Evolutionary conservation across 2,113 vertebrate species (phyloP).

Genomic region (Labeo catla): DNA sequence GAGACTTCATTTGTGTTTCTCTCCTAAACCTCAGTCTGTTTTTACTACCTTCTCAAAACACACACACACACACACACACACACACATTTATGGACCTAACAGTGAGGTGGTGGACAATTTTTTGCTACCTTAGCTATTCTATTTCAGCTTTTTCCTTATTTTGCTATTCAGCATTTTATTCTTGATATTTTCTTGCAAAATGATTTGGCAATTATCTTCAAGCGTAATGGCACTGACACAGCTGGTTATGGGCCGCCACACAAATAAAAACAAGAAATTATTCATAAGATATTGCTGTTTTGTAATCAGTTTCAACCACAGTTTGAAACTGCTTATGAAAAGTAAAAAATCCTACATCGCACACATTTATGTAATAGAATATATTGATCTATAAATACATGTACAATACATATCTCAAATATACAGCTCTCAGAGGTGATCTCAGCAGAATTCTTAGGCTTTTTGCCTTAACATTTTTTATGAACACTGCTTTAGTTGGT

Average conservation of each 20-base stretch:
- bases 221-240: not conserved
- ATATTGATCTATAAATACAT: not conserved
- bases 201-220: slow-evolving; percentile 1
- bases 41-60: not conserved
- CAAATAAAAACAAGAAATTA: not conserved
- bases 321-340: not conserved
- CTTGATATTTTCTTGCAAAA: not conserved
- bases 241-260: not conserved
- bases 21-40: slow-evolving; percentile 2
- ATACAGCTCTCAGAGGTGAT: not conserved
- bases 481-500: not conserved
- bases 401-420: not conserved
- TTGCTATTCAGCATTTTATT: slow-evolving; percentile 9
- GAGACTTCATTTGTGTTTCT: slow-evolving; percentile 26
- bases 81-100: not conserved
- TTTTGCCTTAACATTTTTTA: not conserved
- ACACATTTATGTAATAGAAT: not conserved
- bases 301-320: not conserved
- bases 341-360: not conserved
- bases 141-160: not conserved
- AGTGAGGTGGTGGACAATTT: not conserved
- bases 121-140: slow-evolving; percentile 2
- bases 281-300: not conserved
- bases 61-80: not conserved
- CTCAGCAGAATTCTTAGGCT: not conserved